Conservation (phyloP, 2,113 vertebrate genomes). For the Thymallus thymallus region DNA sequence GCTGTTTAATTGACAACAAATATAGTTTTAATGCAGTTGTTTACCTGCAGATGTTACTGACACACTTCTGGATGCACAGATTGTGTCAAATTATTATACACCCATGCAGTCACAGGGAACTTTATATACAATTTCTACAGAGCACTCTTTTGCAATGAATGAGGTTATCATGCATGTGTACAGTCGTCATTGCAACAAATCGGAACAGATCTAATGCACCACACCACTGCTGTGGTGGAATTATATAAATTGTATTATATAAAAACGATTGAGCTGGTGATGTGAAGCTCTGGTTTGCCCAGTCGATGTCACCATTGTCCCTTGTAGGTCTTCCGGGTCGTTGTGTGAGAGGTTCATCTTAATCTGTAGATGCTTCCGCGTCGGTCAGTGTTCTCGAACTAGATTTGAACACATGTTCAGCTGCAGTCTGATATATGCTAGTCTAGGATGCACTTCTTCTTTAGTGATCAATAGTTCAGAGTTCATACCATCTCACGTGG, state of each 20-base stretch:
- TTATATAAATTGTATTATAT: constrained; percentile 52
- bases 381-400: too few species aligned
- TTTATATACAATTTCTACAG: constrained; percentile 11
- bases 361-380: too few species aligned
- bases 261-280: too few species aligned
- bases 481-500: too few species aligned
- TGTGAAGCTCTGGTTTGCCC: too few species aligned
- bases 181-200: constrained; percentile 36
- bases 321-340: too few species aligned
- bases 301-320: too few species aligned
- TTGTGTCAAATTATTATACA: constrained; percentile 18
- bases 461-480: too few species aligned
- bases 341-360: too few species aligned
- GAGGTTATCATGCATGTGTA: constrained; percentile 44
- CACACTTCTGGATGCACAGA: constrained; percentile 11
- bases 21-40: not conserved
- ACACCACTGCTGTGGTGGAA: constrained; percentile 32
- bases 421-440: too few species aligned
- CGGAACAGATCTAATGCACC: constrained; percentile 31
- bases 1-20: constrained; percentile 23
- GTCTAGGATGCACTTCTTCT: too few species aligned
- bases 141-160: constrained; percentile 39
- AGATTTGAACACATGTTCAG: too few species aligned
- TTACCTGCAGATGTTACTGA: constrained; percentile 7
- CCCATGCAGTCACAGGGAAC: constrained; percentile 28